phyloP scores from a whole-genome alignment of 2,113 vertebrate genomes.

The Cnemophilus loriae region DNA sequence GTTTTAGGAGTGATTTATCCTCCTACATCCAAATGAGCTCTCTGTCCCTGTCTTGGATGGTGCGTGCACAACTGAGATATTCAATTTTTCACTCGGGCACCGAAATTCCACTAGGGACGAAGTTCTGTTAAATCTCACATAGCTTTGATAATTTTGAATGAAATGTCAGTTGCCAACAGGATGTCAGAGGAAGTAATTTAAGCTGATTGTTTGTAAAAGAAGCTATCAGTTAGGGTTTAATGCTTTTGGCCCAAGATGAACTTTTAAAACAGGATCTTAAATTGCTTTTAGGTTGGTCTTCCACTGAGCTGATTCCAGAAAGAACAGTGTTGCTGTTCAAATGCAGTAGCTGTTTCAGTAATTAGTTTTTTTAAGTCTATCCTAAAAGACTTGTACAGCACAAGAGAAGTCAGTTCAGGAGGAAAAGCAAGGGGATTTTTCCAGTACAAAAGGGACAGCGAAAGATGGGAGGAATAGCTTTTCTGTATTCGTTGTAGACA shows the following conservation, averaged over 20 bases:
- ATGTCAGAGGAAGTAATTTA: conserved; percentile 36
- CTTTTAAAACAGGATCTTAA: not conserved
- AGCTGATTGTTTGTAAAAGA: conserved; percentile 15
- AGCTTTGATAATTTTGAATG: not conserved
- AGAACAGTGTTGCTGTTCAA: not conserved
- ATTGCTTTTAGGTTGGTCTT: not conserved
- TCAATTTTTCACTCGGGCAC: not conserved
- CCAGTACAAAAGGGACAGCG: rapidly evolving
- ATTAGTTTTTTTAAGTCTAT: not conserved
- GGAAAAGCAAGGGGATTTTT: not conserved
- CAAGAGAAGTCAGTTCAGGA: not conserved
- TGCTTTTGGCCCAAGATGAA: conserved; percentile 13
- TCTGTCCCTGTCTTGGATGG: not conserved
- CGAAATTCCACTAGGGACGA: rapidly evolving
- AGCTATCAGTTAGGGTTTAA: conserved; percentile 33
- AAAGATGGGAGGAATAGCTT: not conserved
- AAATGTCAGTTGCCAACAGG: not conserved
- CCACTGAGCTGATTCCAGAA: not conserved
- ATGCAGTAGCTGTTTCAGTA: not conserved
- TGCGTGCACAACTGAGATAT: rapidly evolving
- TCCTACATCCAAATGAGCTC: not conserved
- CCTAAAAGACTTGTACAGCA: not conserved
- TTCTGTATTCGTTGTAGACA: not conserved
- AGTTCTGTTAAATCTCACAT: not conserved
- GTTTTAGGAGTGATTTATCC: conserved; percentile 26